Conservation (phyloP, 2,113 vertebrate species). For the Otocyon megalotis region DNA sequence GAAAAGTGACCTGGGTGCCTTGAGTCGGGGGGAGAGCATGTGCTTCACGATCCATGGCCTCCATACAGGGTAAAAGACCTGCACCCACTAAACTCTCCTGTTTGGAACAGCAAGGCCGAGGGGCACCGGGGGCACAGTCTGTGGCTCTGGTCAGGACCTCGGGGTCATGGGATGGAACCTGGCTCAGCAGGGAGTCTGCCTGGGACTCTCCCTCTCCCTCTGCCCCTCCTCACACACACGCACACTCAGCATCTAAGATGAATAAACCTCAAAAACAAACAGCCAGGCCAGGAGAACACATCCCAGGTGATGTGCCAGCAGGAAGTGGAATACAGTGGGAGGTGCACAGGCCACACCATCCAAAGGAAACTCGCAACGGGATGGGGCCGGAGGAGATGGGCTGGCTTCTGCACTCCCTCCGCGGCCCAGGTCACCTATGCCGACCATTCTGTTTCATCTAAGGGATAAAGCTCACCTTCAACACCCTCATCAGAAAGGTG, state of each 20-base stretch:
- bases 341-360: neutral
- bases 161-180: neutral
- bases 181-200: neutral
- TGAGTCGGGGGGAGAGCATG: neutral
- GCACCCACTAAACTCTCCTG: neutral
- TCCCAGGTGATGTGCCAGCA: neutral
- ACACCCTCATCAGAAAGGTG: neutral
- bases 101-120: neutral
- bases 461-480: fast-evolving
- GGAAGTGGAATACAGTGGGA: neutral
- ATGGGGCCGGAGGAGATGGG: neutral
- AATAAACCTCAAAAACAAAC: neutral
- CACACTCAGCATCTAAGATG: neutral
- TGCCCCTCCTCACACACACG: neutral
- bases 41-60: neutral
- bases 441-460: neutral
- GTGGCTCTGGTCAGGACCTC: neutral
- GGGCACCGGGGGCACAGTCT: fast-evolving
- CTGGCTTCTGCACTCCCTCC: neutral
- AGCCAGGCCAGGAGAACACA: neutral
- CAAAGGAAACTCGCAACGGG: neutral
- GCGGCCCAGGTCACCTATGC: neutral
- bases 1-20: neutral
- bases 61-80: neutral
- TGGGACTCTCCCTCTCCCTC: neutral